Conservation (phyloP, 1,140 invertebrate species). For the Atta colombica region DNA sequence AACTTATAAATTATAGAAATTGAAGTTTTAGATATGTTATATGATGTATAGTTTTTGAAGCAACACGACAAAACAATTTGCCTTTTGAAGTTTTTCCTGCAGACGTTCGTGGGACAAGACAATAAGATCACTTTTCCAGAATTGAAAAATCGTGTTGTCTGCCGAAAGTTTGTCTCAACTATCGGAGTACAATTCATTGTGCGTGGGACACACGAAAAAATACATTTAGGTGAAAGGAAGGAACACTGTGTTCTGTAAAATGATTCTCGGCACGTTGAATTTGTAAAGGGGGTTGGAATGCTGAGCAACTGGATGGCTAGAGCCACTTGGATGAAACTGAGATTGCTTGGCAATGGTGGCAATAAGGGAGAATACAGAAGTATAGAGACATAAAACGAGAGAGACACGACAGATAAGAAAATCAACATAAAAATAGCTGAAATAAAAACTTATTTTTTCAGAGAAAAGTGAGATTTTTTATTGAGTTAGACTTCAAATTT, state of each 20-base stretch:
- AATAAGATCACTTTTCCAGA: constrained; percentile 43
- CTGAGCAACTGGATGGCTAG: constrained; percentile 11
- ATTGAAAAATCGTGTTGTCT: constrained; percentile 79
- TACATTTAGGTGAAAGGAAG: constrained; percentile 32
- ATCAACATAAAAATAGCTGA: constrained; percentile 32
- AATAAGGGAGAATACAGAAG: constrained; percentile 40
- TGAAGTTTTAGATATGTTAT: neutral
- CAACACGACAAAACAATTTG: constrained; percentile 23
- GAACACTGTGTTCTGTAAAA: neutral
- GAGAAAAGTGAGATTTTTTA: neutral
- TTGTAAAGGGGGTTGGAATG: constrained; percentile 42
- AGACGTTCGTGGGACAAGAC: neutral
- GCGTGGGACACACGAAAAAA: constrained; percentile 23
- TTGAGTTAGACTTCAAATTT: neutral
- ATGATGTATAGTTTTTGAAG: neutral
- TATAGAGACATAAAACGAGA: constrained; percentile 29
- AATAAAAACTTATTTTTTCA: constrained; percentile 20
- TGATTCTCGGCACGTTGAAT: constrained; percentile 28
- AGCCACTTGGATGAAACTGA: constrained; percentile 54
- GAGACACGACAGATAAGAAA: neutral
- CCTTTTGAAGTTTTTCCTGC: neutral
- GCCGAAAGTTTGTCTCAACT: constrained; percentile 43
- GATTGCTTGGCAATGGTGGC: constrained; percentile 56
- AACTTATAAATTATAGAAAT: neutral
- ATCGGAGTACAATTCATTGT: constrained; percentile 12